phyloP scores from a whole-genome alignment of 2,888 invertebrate species.

The Cotesia congregata region DNA sequence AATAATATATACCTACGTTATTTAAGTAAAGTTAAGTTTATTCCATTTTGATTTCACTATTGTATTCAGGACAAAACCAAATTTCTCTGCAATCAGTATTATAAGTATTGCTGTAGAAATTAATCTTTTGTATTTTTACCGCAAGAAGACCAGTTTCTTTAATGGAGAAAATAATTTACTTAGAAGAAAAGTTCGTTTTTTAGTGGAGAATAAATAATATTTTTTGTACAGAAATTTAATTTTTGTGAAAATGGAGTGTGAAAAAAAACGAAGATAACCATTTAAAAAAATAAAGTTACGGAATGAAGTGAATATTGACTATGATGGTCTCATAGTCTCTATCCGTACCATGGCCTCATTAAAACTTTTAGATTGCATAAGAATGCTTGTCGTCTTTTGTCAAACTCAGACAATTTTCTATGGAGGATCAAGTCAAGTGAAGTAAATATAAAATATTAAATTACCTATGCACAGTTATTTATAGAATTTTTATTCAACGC shows the following conservation, averaged over 20 bases:
- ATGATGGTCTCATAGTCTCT: too few species aligned
- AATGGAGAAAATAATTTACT: not conserved
- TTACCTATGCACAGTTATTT: conserved; percentile 14
- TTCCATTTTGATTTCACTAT: too few species aligned
- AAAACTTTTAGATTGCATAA: conserved; percentile 69
- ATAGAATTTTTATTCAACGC: not conserved
- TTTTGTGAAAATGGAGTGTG: conserved; percentile 1
- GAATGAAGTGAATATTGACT: conserved; percentile 67
- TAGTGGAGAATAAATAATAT: conserved; percentile 9
- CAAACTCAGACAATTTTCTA: conserved; percentile 15
- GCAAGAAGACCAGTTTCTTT: not conserved
- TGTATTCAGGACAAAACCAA: too few species aligned
- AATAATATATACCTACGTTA: too few species aligned
- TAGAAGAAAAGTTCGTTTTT: not conserved
- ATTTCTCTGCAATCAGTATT: too few species aligned
- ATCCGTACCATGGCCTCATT: conserved; percentile 64
- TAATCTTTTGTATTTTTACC: too few species aligned
- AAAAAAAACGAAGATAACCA: conserved; percentile 7
- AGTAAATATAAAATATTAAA: conserved; percentile 21
- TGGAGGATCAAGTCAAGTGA: not conserved
- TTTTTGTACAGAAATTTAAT: conserved; percentile 15
- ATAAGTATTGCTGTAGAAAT: too few species aligned
- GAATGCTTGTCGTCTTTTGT: conserved; percentile 54
- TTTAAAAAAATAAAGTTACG: conserved; percentile 45
- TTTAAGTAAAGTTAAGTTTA: too few species aligned